Base-by-base conservation (phyloP, 2,113 vertebrate genomes). In the Echinops telfairi region DNA sequence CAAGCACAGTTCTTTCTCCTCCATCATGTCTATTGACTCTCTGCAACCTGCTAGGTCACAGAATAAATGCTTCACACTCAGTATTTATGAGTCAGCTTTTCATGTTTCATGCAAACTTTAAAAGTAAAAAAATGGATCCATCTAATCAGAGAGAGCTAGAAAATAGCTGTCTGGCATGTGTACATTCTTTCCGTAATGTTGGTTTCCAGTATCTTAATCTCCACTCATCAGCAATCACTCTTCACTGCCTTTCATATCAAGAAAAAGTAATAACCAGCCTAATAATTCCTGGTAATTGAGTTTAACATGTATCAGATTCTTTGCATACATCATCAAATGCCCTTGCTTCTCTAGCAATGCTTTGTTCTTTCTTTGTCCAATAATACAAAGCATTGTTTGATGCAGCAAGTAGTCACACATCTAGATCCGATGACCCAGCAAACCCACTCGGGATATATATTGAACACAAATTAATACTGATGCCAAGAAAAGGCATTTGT, bases 1-100 rank as follows among this genome's bases (percentile, higher is more conserved):
- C 6, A 2, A 53, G 47, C 66, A 53, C 78, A 70, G 81, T 86
- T 70, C 86, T 64, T 75, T 62, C 78, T n/a, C 40, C 81, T 85
- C 53, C 57, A 33, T 93, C 68, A 85, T 6, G 0, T 58, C 88
- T 43, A 64, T 25, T 64, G 84, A 96, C 87, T 92, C 81, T n/a
- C 78, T 76, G 36, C n/a, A 85, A 57, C 43, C 62, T 53, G 62
- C 88, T 31, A 17, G 70, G 75, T 80, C 79, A 84, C 0, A 17
- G 38, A 23, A 47, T 19, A 68, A 88, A 85, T 7, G 70, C 70
- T 43, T 91, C 76, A 47, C 70, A 71, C 53, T 87, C 66, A 71
- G 93, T 88, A 91, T 93, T 95, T 92, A 70, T n/a, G 83, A 95
- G 92, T 80, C 64, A 58, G 4, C 89, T 19, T 82, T 83, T 91